phyloP scores from a whole-genome alignment of 2,888 invertebrate species.

The Pecten maximus region DNA sequence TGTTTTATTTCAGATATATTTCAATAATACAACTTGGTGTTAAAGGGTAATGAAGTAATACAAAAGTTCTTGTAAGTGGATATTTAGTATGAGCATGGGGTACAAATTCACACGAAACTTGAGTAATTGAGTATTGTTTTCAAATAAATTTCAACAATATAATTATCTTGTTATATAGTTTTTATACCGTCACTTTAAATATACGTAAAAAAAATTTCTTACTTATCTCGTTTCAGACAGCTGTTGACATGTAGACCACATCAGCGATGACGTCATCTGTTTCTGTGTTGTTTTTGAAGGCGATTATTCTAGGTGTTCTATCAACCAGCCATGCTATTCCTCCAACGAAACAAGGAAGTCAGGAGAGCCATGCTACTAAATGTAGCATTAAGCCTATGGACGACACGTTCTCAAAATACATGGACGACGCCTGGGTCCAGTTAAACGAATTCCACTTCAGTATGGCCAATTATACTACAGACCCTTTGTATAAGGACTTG shows the following conservation, averaged over 20 bases:
- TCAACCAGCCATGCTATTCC: background rate
- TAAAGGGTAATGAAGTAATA: too few species aligned
- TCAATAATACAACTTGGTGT: too few species aligned
- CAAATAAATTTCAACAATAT: too few species aligned
- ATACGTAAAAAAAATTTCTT: too few species aligned
- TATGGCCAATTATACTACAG: constrained; percentile 61
- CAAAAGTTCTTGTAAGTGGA: too few species aligned
- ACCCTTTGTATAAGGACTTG: constrained; percentile 58
- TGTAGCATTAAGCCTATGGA: constrained; percentile 41
- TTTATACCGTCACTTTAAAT: too few species aligned
- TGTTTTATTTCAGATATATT: too few species aligned
- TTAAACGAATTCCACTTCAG: constrained; percentile 61
- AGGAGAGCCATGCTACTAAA: background rate
- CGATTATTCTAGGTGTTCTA: background rate
- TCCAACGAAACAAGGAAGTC: background rate
- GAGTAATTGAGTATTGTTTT: too few species aligned
- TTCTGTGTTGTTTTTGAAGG: background rate
- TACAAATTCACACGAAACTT: too few species aligned
- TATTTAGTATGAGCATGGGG: too few species aligned
- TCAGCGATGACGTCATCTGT: background rate
- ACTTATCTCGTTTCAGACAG: background rate
- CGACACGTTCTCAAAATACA: constrained; percentile 45
- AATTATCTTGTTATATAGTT: too few species aligned
- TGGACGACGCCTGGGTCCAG: constrained; percentile 48
- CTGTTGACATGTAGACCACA: constrained; percentile 10